These are phyloP conservation scores for Ceryle rudis DNA, from an alignment of 2,797 vertebrate genomes.

Conservation along the genomic window DNA sequence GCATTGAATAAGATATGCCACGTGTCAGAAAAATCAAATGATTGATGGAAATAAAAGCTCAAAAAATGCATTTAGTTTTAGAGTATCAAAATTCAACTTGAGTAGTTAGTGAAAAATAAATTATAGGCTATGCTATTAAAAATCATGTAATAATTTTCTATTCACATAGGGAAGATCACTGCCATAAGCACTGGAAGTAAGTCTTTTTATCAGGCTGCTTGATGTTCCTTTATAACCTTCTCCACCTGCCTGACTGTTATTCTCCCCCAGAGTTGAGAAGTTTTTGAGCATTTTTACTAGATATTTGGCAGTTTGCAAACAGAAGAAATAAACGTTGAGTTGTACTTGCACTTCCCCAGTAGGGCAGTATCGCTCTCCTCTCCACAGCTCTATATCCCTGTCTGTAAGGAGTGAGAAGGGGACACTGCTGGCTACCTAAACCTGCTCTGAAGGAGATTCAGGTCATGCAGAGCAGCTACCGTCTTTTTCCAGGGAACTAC, in stretches of 20 bases:
- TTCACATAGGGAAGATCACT: not conserved
- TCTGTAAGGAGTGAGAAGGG: not conserved
- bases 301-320: not conserved
- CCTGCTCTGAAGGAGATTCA: not conserved
- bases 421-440: not conserved
- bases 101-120: conserved; percentile 36
- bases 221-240: not conserved
- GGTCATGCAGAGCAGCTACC: not conserved
- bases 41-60: not conserved
- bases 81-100: not conserved
- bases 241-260: not conserved
- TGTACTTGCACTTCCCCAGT: not conserved
- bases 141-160: not conserved
- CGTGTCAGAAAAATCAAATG: not conserved
- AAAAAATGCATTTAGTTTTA: not conserved
- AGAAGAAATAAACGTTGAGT: not conserved
- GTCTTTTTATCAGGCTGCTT: not conserved
- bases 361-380: not conserved
- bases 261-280: not conserved
- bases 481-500: not conserved
- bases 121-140: not conserved
- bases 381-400: not conserved
- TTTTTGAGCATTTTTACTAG: not conserved
- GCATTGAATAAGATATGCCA: conserved; percentile 17
- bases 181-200: not conserved